phyloP scores from a whole-genome alignment of 2,888 invertebrate genomes.

The Drosophila demipolita region DNA sequence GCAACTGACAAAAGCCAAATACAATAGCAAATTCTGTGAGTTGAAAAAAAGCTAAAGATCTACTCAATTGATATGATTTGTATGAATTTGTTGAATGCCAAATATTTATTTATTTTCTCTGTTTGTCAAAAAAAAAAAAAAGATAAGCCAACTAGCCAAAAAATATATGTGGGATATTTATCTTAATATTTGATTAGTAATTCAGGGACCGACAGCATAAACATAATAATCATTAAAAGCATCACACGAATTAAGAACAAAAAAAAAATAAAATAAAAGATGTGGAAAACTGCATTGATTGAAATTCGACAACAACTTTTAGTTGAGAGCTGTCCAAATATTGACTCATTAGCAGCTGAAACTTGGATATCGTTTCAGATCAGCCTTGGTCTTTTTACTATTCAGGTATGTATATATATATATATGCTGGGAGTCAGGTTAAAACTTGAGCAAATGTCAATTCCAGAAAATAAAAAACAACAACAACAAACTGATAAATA shows the following conservation, averaged over 20 bases:
- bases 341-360: constrained; percentile 12
- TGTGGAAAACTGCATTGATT: not conserved
- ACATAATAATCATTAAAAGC: not conserved
- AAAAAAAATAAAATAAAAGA: not conserved
- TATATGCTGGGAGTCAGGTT: constrained; percentile 1
- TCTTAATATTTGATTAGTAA: not conserved
- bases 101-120: not conserved
- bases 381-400: constrained; percentile 20
- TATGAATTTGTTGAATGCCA: not conserved
- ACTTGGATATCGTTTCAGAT: constrained; percentile 5
- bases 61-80: not conserved
- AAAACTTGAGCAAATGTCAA: not conserved
- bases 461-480: constrained; percentile 34
- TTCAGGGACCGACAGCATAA: not conserved
- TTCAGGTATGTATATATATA: constrained; percentile 12
- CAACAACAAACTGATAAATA: constrained; percentile 15
- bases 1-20: not conserved
- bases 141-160: not conserved
- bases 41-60: not conserved
- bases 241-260: not conserved
- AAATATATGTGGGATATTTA: not conserved
- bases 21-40: not conserved
- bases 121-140: not conserved
- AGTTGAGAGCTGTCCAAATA: constrained; percentile 6
- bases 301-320: constrained; percentile 3